Evolutionary conservation across 92 coral and sea anemone species (phyloP), one percentile per base, ranked within the genome.

Genomic region (Zoanthus sociatus): DNA sequence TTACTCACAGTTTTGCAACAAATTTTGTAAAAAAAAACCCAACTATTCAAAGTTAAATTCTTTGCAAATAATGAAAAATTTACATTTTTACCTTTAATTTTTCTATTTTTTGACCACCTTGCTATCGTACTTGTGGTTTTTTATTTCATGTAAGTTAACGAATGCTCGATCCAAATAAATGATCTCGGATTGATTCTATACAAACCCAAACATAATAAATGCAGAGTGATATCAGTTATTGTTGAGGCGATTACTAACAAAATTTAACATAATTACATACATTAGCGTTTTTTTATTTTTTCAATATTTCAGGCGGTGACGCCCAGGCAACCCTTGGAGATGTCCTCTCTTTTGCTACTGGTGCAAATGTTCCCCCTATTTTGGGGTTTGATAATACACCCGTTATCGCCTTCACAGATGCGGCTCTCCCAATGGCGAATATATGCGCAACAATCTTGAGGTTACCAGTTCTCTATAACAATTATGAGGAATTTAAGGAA

Each of bases 341-440:
- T 8, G 82, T 88, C 53, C 61, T 88, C 26, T 14, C 47, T 13
- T 81, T 88, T 44, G 90, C 87, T 6, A 88, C 90, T 10, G 87
- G 87, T 15, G 82, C 87, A 0, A 71, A 88, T 17, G 76, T 71
- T 0, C 82, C 76, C 4, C 90, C 87, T 0, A 14, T 17, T n/a
- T 17, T 88, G 70, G 90, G 90, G 82, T 88, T 88, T 16, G 77
- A 81, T 50, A 58, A 45, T 16, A 81, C n/a, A 30, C 90, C 90
- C 16, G 32, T n/a, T 14, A 79, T 88, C 75, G 0, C 8, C 26
- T 88, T 79, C 48, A 54, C 68, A 17, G 82, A 88, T 20, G 51
- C 0, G 58, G 18, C 46, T n/a, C 46, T 81, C 42, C 83, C 90
- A n/a, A 81, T 76, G 2, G 73, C 90, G 0, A 88, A 88, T 21